Evolutionary conservation across 2,113 vertebrate species (phyloP).

Genomic region (Mustela lutreola): DNA sequence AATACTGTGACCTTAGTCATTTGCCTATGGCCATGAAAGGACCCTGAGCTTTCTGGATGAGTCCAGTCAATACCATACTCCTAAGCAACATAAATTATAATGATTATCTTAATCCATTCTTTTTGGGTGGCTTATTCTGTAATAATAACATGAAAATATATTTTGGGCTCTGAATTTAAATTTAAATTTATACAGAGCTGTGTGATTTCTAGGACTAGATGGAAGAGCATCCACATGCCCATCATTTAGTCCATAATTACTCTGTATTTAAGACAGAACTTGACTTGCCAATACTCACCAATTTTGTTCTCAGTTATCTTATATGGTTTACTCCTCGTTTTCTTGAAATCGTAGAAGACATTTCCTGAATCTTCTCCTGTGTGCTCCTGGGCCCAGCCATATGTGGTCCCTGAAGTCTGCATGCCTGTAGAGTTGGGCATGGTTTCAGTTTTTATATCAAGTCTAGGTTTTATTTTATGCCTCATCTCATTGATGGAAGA

Average conservation of each 20-base stretch:
- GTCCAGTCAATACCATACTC: neutral
- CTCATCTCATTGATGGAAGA: constrained; percentile 20
- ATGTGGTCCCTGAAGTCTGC: neutral
- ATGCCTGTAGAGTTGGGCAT: no score
- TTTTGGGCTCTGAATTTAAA: neutral
- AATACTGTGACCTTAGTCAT: neutral
- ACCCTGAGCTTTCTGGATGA: neutral
- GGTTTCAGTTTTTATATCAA: neutral
- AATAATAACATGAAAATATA: neutral
- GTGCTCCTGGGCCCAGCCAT: no score
- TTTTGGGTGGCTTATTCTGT: neutral
- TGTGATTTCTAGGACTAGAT: neutral
- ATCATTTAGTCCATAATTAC: neutral
- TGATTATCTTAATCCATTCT: neutral
- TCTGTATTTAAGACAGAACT: neutral
- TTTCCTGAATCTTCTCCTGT: neutral
- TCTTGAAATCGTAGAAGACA: neutral
- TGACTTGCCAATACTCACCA: neutral
- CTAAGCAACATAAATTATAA: neutral
- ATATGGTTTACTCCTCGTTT: neutral
- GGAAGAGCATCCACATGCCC: neutral
- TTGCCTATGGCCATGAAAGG: neutral
- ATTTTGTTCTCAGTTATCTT: neutral
- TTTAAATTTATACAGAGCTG: neutral
- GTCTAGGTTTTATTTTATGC: neutral